Base-by-base conservation (phyloP, 2,797 vertebrate species). In the Uromys caudimaculatus region DNA sequence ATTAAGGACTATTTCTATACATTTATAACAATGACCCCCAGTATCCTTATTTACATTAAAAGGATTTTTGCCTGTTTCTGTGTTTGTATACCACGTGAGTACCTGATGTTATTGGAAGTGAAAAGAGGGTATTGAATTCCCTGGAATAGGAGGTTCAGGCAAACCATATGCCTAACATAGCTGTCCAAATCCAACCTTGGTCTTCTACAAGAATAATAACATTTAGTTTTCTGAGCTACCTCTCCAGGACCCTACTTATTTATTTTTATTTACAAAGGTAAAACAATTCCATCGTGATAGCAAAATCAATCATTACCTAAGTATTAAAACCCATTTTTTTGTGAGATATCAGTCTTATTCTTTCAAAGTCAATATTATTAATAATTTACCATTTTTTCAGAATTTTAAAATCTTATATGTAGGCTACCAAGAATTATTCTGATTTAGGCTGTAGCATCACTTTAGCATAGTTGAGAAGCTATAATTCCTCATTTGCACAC, bases 231-330 rank as follows among this genome's bases (percentile, higher is more conserved):
- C 41, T 75, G 38, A 9, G 8, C 11, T 24, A 75, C 11, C 23
- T 27, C 23, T 44, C 23, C 11, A 75, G 41, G 41, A 76, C 32
- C n/a, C 6, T 83, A 58, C 58, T 83, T 77, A 58, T 60, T 94
- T 81, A 77, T 35, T 86, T 94, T 84, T 90, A 77, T 90, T 90
- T 90, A 60, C 9, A 82, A 87, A 96, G 52, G 21, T 95, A 52
- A 93, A 95, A 56, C 17, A 56, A 62, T 12, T 11, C 1, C 35
- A 83, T 54, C 5, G 10, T 64, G 67, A 84, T 50, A 91, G 64
- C 1, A 69, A 87, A 92, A 52, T 44, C 29, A 94, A 92, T 82
- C 62, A 67, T 0, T 17, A 12, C 13, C n/a, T 24, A 90, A 87
- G 2, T 82, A 29, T 81, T 47, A 84, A 94, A 90, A 79, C 62